These are phyloP conservation scores for Lamellibrachia luymesi DNA, from an alignment of 1,140 invertebrate genomes.

Conservation along the genomic window DNA sequence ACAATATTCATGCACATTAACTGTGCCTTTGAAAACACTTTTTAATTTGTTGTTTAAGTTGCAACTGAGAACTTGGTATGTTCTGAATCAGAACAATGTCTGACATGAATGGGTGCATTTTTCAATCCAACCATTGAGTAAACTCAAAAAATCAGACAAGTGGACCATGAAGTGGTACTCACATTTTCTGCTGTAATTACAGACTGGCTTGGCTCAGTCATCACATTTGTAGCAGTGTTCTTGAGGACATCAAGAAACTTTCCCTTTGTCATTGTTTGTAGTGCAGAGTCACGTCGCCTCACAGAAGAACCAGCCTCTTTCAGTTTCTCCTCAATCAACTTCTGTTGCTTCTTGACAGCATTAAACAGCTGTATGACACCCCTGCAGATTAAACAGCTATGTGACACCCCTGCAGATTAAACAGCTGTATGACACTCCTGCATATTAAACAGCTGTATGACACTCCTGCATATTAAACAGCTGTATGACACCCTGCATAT, in stretches of 20 bases:
- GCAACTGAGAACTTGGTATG: no score
- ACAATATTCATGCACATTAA: no score
- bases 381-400: constrained; percentile 57
- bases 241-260: constrained; percentile 82
- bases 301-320: constrained; percentile 73
- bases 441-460: neutral
- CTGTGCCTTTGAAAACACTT: no score
- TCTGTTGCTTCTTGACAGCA: constrained; percentile 82
- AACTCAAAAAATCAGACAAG: neutral
- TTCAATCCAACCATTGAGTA: neutral
- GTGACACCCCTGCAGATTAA: constrained; percentile 57
- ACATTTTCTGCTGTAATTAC: constrained; percentile 9
- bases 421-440: neutral
- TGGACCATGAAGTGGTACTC: neutral
- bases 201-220: neutral
- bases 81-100: no score
- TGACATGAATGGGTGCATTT: neutral
- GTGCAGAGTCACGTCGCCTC: constrained; percentile 73
- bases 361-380: constrained; percentile 91
- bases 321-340: constrained; percentile 71
- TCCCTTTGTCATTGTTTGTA: constrained; percentile 75
- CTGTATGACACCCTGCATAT: neutral
- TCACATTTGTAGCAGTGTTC: constrained; percentile 48
- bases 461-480: neutral
- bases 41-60: no score